Evolutionary conservation across 1,140 invertebrate genomes (phyloP).

Genomic region (Polyergus mexicanus): DNA sequence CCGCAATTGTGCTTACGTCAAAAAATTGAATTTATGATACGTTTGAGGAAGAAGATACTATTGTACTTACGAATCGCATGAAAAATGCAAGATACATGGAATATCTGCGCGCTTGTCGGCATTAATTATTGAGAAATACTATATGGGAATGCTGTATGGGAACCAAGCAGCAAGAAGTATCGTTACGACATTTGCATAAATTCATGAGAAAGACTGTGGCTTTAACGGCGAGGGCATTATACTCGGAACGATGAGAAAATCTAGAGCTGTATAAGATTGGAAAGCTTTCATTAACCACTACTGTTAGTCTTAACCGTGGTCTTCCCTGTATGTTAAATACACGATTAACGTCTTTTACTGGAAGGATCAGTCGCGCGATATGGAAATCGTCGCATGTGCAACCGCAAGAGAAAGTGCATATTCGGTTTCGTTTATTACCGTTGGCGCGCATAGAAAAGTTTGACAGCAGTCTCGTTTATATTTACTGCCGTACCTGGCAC

Average conservation of each 20-base stretch:
- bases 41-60: too few species aligned
- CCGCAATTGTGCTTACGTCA: not conserved
- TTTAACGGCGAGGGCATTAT: conserved; percentile 65
- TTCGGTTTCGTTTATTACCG: conserved; percentile 16
- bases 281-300: conserved; percentile 54
- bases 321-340: not conserved
- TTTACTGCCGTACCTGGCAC: conserved; percentile 7
- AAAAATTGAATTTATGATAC: not conserved
- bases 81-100: not conserved
- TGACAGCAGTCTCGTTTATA: not conserved
- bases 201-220: conserved; percentile 62
- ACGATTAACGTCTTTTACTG: not conserved
- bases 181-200: conserved; percentile 36
- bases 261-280: conserved; percentile 44
- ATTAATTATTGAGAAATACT: conserved; percentile 40
- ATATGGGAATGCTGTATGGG: not conserved
- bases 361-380: not conserved
- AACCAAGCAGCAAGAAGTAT: conserved; percentile 48
- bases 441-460: not conserved
- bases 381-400: conserved; percentile 23
- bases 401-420: conserved; percentile 6
- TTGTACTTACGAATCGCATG: not conserved
- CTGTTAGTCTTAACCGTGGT: conserved; percentile 38
- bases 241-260: conserved; percentile 71
- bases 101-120: not conserved